Base-by-base conservation (phyloP, 1,140 invertebrate genomes). In the Tribolium madens region DNA sequence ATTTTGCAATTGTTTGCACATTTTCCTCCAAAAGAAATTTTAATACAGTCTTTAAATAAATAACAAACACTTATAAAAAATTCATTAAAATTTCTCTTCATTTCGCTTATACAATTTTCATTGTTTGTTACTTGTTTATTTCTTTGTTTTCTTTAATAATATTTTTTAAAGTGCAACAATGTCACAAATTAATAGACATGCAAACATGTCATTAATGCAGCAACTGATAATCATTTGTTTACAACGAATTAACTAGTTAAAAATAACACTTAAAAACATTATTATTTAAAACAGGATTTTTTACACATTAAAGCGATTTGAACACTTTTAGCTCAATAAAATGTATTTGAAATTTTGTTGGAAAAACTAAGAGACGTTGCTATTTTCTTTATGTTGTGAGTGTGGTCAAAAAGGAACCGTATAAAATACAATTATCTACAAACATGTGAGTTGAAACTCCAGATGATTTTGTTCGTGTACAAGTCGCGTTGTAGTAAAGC, bases 351-450 rank as follows among this genome's bases (percentile, higher is more conserved):
- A 50, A 50, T 50, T 50, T 13, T 3, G 3, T 50, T 5, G 6
- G 13, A 50, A 13, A 1, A n/a, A 26, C 14, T 26, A 57, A 57
- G 18, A n/a, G 6, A 17, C 18, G 15, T 57, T 3, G 13, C 52
- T 26, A 21, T 57, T 57, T 26, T 4, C 6, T 57, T 26, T n/a
- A 57, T 57, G 52, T 57, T 9, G 15, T 17, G 48, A 10, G 15
- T 17, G 52, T 57, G 52, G 52, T 10, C 52, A 17, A 57, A 18
- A 10, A 57, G 21, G 52, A 57, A 57, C 15, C 14, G 52, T 18
- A 57, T 21, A 57, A 57, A 57, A 57, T 10, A 57, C 52, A 57
- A 57, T 57, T 57, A 57, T 57, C 52, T 13, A 17, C 15, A 17
- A 57, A 26, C 15, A 57, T 57, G 52, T 18, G 52, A 57, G 52